Percentiles rank a stretch among this genome's conserved stretches.
phyloP scores from a whole-genome alignment of 92 coral and sea anemone species.

The Chrysogorgia sp. region DNA sequence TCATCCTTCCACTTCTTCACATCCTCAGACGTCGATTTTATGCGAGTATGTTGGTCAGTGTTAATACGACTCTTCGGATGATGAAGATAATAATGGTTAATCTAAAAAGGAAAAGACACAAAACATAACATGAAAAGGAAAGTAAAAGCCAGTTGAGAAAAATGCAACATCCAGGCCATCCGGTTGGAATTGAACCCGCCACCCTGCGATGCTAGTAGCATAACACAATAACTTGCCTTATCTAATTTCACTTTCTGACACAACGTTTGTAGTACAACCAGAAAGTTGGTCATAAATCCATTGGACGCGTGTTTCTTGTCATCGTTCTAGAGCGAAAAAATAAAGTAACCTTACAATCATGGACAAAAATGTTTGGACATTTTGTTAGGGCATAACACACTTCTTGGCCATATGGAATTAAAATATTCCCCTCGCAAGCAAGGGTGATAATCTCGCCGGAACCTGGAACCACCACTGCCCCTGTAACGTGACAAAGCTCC shows the following conservation, averaged over 20 bases:
- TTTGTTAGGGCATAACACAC: no score
- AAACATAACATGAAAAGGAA: background rate
- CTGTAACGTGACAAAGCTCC: no score
- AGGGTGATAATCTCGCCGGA: no score
- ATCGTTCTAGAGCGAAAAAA: conserved; percentile 74
- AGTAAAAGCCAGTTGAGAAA: background rate
- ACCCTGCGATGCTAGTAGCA: no score
- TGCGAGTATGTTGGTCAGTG: conserved; percentile 74
- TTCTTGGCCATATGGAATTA: no score
- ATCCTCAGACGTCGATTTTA: conserved; percentile 83
- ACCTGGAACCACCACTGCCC: no score
- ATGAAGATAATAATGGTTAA: conserved; percentile 79
- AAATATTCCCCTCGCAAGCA: no score
- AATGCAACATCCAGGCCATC: no score
- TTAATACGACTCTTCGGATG: conserved; percentile 84
- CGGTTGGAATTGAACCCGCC: no score
- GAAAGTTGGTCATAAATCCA: conserved; percentile 89
- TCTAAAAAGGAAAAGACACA: conserved; percentile 46
- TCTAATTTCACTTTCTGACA: conserved; percentile 90
- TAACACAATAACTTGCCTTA: conserved; percentile 59
- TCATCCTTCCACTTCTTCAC: conserved; percentile 73
- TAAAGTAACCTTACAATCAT: no score
- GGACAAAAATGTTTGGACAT: no score
- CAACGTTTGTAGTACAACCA: conserved; percentile 85
- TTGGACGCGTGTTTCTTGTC: conserved; percentile 92